phyloP scores from a whole-genome alignment of 2,888 invertebrate genomes.

The Polydrusus cervinus region DNA sequence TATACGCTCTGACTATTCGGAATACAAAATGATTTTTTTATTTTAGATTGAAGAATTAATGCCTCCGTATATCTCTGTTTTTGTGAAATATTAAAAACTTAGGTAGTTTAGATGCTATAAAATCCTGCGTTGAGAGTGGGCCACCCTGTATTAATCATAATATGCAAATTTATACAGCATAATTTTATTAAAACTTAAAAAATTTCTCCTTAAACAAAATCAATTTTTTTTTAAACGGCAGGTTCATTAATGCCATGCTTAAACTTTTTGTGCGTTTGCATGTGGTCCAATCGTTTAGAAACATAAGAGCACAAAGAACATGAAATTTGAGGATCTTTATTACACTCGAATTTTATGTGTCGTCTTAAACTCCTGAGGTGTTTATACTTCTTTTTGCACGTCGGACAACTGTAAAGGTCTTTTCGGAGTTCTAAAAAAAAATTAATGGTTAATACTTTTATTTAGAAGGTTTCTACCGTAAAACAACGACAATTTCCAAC shows the following conservation, averaged over 20 bases:
- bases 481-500: background rate
- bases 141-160: no score
- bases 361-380: slow-evolving; percentile 58
- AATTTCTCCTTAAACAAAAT: no score
- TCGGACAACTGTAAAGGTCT: slow-evolving; percentile 53
- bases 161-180: no score
- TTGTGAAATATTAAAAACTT: no score
- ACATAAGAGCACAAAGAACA: slow-evolving; percentile 60
- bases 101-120: no score
- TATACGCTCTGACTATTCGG: no score
- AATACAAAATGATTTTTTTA: no score
- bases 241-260: slow-evolving; percentile 26
- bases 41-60: no score
- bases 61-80: no score
- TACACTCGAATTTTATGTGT: slow-evolving; percentile 61
- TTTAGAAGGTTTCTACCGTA: background rate
- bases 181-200: no score
- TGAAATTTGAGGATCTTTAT: slow-evolving; percentile 58
- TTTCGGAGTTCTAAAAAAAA: slow-evolving; percentile 18
- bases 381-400: slow-evolving; percentile 57
- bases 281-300: slow-evolving; percentile 59
- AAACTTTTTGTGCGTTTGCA: slow-evolving; percentile 49
- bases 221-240: background rate
- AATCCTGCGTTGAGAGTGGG: no score
- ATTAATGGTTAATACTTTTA: background rate